These are phyloP conservation scores for Apostichopus leukothele DNA, from an alignment of 53 echinoderm and acorn worm genomes.

Conservation along the genomic window DNA sequence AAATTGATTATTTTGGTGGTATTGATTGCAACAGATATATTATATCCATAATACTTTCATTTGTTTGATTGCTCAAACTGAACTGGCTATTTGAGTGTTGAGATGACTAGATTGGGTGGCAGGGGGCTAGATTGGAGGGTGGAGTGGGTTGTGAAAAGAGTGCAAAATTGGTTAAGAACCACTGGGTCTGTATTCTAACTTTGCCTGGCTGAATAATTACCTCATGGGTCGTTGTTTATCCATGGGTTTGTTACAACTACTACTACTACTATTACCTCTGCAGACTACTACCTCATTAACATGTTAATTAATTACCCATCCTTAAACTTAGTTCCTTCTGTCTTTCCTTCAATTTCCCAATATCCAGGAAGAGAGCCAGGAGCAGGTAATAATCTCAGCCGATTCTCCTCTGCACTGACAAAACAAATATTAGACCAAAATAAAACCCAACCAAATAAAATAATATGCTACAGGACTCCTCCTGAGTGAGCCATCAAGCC, in stretches of 20 bases:
- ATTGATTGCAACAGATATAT: neutral
- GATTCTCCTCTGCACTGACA: neutral
- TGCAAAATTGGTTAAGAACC: neutral
- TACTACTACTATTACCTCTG: neutral
- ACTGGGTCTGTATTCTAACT: constrained; percentile 1
- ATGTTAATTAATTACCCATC: constrained; percentile 9
- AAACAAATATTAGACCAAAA: neutral
- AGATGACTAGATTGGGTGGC: no score
- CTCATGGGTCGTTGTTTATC: constrained; percentile 18
- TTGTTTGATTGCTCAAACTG: no score
- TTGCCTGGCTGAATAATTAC: constrained; percentile 6
- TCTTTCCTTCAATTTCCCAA: constrained; percentile 47
- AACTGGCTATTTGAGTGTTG: no score
- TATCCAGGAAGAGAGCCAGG: constrained; percentile 32
- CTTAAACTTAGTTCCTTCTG: constrained; percentile 32
- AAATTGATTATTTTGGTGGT: neutral
- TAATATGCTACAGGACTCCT: neutral
- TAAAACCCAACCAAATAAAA: neutral
- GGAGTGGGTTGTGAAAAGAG: neutral
- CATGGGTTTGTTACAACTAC: neutral
- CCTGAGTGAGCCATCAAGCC: neutral
- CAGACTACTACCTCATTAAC: neutral
- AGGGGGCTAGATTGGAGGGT: neutral
- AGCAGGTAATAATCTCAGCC: constrained; percentile 41
- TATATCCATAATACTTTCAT: neutral